Base-by-base conservation (phyloP, 2,797 vertebrate species). In the Euphonia xanthogaster region DNA sequence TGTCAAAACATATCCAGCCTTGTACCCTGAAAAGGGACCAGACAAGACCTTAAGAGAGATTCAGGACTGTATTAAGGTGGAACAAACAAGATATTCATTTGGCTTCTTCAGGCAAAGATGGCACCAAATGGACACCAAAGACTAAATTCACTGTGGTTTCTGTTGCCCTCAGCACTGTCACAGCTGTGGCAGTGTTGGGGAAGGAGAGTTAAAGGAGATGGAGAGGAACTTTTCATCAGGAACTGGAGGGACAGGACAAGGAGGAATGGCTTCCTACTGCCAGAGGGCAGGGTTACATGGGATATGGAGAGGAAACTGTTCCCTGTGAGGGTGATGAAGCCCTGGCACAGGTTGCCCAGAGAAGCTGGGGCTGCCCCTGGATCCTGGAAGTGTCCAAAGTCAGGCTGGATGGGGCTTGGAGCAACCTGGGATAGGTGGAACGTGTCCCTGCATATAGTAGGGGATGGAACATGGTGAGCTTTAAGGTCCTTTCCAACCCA, bases 401-500 rank as follows among this genome's bases (percentile, higher is more conserved):
- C 67, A 58, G 44, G 21, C 0, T 65, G 74, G 50, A n/a, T 1
- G 2, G 15, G n/a, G 23, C 27, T 71, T 55, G 58, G n/a, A 39
- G 13, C 37, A 17, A 0, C n/a, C 20, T 33, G 37, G 16, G 7
- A 0, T 12, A 33, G 44, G 44, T 65, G 13, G 51, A n/a, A 65
- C 11, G 16, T 50, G 44, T 87, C 37, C 16, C 75, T 65, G 37
- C n/a, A 35, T 33, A 18, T 4, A 14, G 20, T 1, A 65, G 24
- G 20, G 16, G 13, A 3, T 73, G 30, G 33, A 57, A 66, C 0
- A 0, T 21, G 30, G 5, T 66, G 45, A 39, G 12, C 2, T 60
- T 53, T 66, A 25, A 51, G 30, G 30, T 60, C 39, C 21, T 12
- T 79, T 58, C 39, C n/a, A 18, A 33, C 53, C 11, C 53, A 58